Evolutionary conservation across 2,888 invertebrate genomes (phyloP), one percentile per base, ranked within the genome.

Genomic region (Reticulitermes lucifugus): DNA sequence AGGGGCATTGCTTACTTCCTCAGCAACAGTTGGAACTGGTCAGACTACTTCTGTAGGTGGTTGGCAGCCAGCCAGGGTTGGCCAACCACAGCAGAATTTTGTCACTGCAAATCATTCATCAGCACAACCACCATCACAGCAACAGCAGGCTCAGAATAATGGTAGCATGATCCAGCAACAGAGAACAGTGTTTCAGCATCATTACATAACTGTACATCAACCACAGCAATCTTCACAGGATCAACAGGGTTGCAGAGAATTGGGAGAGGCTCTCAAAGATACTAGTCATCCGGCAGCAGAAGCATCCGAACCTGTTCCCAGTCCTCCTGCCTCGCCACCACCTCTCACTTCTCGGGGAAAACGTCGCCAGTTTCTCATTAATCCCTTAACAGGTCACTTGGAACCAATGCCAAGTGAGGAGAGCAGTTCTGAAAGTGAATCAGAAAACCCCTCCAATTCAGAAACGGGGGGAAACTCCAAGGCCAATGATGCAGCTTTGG

Each of bases 301-400:
- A 80, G n/a, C 75, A 65, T 25, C 70, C 65, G 79, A 70, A 55
- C 79, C 85, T 77, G 46, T 86, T 46, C 55, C 83, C 14, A 86
- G 84, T 81, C 71, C 85, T 70, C 87, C 88, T 59, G 80, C 86
- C 65, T 84, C 88, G 73, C 87, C 88, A 71, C 89, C 88, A 79
- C 89, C 87, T 60, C 87, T 89, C 51, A 89, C 88, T 25, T 88
- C 89, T 14, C 85, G 88, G 51, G 94, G 94, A 86, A 95, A 95
- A 89, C 94, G 93, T 90, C 93, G 94, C 89, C 96, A 96, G 91
- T 96, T 96, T 92, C 94, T 98, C 77, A 97, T 98, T 88, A 98
- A 98, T 92, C 97, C 98, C 0, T 92, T 97, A 87, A 97, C 98
- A 87, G 96, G 97, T 71, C 89, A 96, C 89, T 92, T 98, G 89